Conservation (phyloP, 1,140 invertebrate genomes). For the Diachasmimorpha longicaudata region DNA sequence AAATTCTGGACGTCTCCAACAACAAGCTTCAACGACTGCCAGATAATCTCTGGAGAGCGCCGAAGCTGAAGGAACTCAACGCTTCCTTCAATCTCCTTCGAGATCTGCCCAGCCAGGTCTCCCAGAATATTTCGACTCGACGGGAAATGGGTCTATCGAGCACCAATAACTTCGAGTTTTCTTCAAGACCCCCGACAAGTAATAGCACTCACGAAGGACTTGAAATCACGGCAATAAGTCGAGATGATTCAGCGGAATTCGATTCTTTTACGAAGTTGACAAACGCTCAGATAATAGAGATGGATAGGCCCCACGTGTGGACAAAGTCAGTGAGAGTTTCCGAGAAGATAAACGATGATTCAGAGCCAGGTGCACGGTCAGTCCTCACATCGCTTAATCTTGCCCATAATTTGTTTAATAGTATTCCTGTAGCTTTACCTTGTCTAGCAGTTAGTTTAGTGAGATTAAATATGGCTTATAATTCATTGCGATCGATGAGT, state of each 20-base stretch:
- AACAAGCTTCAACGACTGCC: constrained; percentile 91
- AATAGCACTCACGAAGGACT: neutral
- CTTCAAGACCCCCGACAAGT: constrained; percentile 27
- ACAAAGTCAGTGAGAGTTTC: constrained; percentile 72
- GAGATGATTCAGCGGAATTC: constrained; percentile 56
- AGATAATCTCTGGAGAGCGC: constrained; percentile 87
- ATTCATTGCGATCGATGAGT: constrained; percentile 84
- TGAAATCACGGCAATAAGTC: constrained; percentile 35
- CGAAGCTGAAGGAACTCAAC: constrained; percentile 88
- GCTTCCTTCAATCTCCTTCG: constrained; percentile 88
- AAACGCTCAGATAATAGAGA: constrained; percentile 60
- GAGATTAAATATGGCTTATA: constrained; percentile 89
- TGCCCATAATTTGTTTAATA: constrained; percentile 88
- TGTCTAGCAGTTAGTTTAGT: constrained; percentile 87
- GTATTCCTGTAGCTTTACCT: constrained; percentile 84
- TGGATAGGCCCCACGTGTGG: constrained; percentile 77
- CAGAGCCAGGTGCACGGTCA: constrained; percentile 59
- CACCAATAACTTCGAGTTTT: constrained; percentile 46
- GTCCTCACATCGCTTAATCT: constrained; percentile 81
- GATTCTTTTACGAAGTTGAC: constrained; percentile 57
- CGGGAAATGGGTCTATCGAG: constrained; percentile 50
- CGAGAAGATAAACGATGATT: constrained; percentile 68
- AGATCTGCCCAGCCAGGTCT: constrained; percentile 73
- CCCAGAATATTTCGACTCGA: constrained; percentile 45
- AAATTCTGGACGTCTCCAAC: constrained; percentile 88